These are phyloP conservation scores for Carollia perspicillata DNA, from an alignment of 2,113 vertebrate genomes.

Conservation along the genomic window DNA sequence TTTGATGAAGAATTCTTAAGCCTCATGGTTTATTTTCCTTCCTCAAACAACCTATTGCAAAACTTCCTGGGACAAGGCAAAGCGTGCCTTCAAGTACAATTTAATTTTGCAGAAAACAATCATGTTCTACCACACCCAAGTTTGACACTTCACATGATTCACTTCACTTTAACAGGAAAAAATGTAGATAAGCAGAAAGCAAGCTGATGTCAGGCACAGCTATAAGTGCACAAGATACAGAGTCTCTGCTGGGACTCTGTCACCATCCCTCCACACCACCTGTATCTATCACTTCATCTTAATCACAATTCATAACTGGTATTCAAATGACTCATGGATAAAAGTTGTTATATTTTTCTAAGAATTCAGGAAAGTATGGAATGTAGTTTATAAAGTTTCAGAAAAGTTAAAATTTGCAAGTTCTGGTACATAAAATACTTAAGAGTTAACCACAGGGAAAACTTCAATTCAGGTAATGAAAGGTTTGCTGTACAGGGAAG, in stretches of 20 bases:
- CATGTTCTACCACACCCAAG: not conserved
- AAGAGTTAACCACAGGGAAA: conserved; percentile 23
- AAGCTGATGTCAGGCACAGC: not conserved
- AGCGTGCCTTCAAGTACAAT: not conserved
- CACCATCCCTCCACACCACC: too few species aligned
- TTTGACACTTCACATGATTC: not conserved
- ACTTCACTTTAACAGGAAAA: not conserved
- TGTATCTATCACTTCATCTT: not conserved
- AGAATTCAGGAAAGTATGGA: not conserved
- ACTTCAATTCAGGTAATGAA: not conserved
- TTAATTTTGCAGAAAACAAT: conserved; percentile 32
- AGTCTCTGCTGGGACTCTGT: not conserved
- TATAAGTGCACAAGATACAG: not conserved
- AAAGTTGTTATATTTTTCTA: not conserved
- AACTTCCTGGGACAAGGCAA: not conserved
- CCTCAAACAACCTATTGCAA: not conserved
- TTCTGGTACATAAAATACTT: conserved; percentile 3
- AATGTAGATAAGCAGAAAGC: not conserved
- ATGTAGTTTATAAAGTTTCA: not conserved
- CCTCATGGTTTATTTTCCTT: not conserved
- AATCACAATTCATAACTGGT: not conserved
- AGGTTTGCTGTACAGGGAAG: not conserved
- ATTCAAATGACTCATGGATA: not conserved
- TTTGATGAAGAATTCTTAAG: not conserved
- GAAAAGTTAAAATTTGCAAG: conserved; percentile 51